Base-by-base conservation (phyloP, 37 sponge, comb jelly and placozoan species). In the Amphimedon queenslandica region DNA sequence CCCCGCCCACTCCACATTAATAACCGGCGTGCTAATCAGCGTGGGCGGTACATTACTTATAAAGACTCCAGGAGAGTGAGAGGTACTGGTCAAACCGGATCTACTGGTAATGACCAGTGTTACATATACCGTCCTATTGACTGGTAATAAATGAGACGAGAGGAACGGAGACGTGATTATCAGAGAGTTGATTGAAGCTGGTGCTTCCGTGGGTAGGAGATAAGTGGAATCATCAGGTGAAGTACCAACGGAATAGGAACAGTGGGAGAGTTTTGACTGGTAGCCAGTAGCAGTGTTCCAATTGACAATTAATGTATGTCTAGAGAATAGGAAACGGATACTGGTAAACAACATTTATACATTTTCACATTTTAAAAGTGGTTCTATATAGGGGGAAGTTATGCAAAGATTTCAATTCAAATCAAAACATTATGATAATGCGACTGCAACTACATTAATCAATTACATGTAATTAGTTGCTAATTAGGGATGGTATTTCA, bases 241-340 rank as follows among this genome's bases (percentile, higher is more conserved):
- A 25, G 58, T 20, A 25, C 94, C 94, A n/a, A 64, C 84, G 51
- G 38, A 80, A 56, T 67, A 68, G 32, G 57, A 29, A 66, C 68
- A 87, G 40, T 80, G 30, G 0, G 40, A 66, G 5, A 94, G 29
- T 23, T 69, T 70, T 2, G 84, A 82, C 41, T 90, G 70, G 36
- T 68, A 23, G 66, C 90, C 95, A 66, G 87, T 85, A 68, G 90
- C 87, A 0, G 88, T 88, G 24, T 1, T n/a, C 94, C 94, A 93
- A 36, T 61, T 76, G 53, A 78, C 84, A 21, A 80, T 64, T 13
- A 84, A 43, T 6, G 69, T 41, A 34, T 27, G 67, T 23, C 67
- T 38, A 16, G 8, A 20, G 8, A 13, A 47, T 33, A 34, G 4
- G 39, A 21, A 37, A 66, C 13, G n/a, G 36, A 37, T 33, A n/a